Evolutionary conservation across 1,140 invertebrate species (phyloP), one percentile per base, ranked within the genome.

Genomic region (Drosophila pachea): DNA sequence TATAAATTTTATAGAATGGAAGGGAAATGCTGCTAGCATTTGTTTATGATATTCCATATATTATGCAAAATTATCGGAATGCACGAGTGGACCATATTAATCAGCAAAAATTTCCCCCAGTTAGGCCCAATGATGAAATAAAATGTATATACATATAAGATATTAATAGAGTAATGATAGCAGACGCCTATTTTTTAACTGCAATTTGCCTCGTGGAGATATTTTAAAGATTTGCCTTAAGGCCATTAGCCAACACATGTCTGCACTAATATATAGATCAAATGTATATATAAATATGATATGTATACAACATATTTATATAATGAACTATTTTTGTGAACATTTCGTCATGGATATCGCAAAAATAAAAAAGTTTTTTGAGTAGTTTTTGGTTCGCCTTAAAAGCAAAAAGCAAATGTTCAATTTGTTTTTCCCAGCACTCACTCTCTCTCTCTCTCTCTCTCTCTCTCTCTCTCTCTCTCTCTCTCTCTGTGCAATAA

Each of bases 311-410:
- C 22, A 22, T 22, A 22, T 22, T 22, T 54, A 33, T 47, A n/a
- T 58, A 48, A 47, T 59, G 36, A 68, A 73, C 78, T 78, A 84
- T 84, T 84, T 84, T 74, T 74, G 43, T 45, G 40, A 32, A 22
- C 40, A 76, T 86, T 65, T 86, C 81, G 79, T 86, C 79, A 86
- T 84, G 49, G 64, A 35, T 71, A 65, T 63, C 45, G 53, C 62
- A 59, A 70, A 76, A 59, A 50, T 16, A 31, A 61, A 49, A 12
- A 42, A 31, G 2, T 11, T 43, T 14, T 43, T 14, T 43, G 22
- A 22, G 22, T 22, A 22, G 22, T 43, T 14, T 43, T 5, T 59
- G 9, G 31, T 31, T 61, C 50, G 58, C 50, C 49, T 68, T 48
- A 63, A 54, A 60, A 56, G 64, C 65, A 55, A 72, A 72, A 54